A percentile compares a stretch with the other conserved stretches of the same genome.
phyloP scores from a whole-genome alignment of 2,113 vertebrate genomes.

The Chaenogobius annularis region DNA sequence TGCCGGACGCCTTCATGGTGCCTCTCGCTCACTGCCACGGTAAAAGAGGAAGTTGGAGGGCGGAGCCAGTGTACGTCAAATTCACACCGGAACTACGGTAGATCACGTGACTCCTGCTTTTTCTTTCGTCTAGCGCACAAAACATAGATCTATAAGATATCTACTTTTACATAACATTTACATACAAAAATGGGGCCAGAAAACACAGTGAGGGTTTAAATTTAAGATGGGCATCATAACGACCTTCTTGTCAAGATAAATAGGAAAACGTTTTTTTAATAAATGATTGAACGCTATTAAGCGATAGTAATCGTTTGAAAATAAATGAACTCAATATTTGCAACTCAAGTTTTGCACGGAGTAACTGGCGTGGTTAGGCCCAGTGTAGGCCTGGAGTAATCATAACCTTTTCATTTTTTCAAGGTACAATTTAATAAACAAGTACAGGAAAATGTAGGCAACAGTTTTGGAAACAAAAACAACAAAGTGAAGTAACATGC shows the following conservation, averaged over 20 bases:
- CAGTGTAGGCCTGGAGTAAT: not conserved
- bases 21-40: constrained; percentile 65
- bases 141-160: not conserved
- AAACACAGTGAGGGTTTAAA: too few species aligned
- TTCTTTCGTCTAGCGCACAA: not conserved
- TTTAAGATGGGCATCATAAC: too few species aligned
- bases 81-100: not conserved
- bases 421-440: constrained; percentile 73
- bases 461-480: constrained; percentile 44
- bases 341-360: too few species aligned
- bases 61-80: constrained; percentile 56
- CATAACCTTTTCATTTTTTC: constrained; percentile 20
- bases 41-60: constrained; percentile 82
- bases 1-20: constrained; percentile 96
- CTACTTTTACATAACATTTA: not conserved
- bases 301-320: too few species aligned
- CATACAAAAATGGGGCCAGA: not conserved
- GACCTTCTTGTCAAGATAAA: too few species aligned
- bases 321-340: too few species aligned
- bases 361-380: too few species aligned
- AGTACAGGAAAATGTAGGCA: constrained; percentile 46
- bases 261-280: too few species aligned
- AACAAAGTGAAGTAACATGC: constrained; percentile 57
- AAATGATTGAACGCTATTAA: too few species aligned
- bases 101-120: not conserved